A percentile compares a stretch with the other conserved stretches of the same genome.
Conservation (phyloP, 2,888 invertebrate species). For the Dorcus hopei region DNA sequence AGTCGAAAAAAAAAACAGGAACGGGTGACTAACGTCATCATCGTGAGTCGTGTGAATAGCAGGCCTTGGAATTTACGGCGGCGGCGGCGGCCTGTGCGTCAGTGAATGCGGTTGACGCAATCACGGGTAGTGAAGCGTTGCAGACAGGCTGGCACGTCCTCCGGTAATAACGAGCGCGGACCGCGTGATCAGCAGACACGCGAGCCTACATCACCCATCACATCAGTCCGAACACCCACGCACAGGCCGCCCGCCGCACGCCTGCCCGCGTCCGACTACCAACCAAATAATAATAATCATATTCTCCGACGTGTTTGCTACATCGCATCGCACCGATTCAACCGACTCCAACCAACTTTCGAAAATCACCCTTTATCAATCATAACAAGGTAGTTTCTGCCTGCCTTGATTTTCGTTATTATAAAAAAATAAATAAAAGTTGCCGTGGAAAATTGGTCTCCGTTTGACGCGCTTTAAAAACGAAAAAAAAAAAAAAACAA, state of each 20-base stretch:
- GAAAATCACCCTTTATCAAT: too few relatives aligned
- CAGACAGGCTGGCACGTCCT: conserved; percentile 20
- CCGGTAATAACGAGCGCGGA: conserved; percentile 11
- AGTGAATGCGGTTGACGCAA: conserved; percentile 19
- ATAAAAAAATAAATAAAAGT: too few relatives aligned
- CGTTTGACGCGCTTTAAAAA: too few relatives aligned
- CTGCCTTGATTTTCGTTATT: too few relatives aligned
- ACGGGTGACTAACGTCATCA: too few relatives aligned
- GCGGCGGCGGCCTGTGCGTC: conserved; percentile 3
- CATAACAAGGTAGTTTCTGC: too few relatives aligned
- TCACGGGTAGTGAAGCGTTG: conserved; percentile 17
- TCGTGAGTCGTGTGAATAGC: neutral
- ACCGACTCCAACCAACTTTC: too few relatives aligned
- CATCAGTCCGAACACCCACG: conserved; percentile 18
- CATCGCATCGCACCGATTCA: too few relatives aligned
- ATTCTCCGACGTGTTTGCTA: neutral
- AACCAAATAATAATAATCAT: neutral
- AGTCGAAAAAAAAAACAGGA: too few relatives aligned
- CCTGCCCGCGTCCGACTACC: neutral
- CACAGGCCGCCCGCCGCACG: conserved; percentile 8
- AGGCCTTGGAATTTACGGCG: conserved; percentile 1
- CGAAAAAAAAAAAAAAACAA: too few relatives aligned
- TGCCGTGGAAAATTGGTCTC: too few relatives aligned
- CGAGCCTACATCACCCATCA: conserved; percentile 17
- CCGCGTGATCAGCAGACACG: conserved; percentile 19